Conservation (phyloP, 1,140 invertebrate species). For the Drosophila parvula region DNA sequence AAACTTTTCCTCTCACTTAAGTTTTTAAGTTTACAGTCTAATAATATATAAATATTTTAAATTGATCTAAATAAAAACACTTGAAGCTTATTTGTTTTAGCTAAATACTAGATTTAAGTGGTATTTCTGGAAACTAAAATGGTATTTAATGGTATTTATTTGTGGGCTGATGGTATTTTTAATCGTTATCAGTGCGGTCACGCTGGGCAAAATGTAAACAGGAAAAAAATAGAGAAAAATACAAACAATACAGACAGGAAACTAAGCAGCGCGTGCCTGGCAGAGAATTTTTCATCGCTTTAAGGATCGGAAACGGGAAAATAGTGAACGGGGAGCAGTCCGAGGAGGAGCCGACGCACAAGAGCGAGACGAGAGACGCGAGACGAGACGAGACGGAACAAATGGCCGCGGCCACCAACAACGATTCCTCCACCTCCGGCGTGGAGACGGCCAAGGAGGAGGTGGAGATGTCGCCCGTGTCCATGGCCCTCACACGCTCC, state of each 20-base stretch:
- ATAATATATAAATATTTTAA: too few species aligned
- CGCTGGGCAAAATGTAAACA: conserved; percentile 68
- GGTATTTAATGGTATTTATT: too few species aligned
- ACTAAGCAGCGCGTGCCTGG: conserved; percentile 68
- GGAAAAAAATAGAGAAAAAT: conserved; percentile 78
- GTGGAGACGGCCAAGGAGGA: conserved; percentile 67
- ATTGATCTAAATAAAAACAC: too few species aligned
- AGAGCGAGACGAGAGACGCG: conserved; percentile 21
- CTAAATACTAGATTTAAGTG: too few species aligned
- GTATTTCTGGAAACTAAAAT: too few species aligned
- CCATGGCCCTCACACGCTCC: conserved; percentile 39
- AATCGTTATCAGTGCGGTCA: too few species aligned
- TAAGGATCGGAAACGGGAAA: not conserved
- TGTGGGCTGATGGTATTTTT: too few species aligned
- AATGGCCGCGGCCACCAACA: conserved; percentile 72
- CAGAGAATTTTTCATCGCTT: conserved; percentile 41
- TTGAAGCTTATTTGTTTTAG: too few species aligned
- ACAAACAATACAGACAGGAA: conserved; percentile 79
- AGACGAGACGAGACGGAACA: conserved; percentile 29
- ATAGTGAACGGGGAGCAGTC: not conserved
- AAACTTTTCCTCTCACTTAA: too few species aligned
- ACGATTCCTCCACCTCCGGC: conserved; percentile 52
- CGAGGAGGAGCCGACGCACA: conserved; percentile 25
- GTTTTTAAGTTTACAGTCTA: too few species aligned
- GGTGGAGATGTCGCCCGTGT: conserved; percentile 40